Conservation (phyloP, 2,888 invertebrate species). For the Ennomos erosarius region DNA sequence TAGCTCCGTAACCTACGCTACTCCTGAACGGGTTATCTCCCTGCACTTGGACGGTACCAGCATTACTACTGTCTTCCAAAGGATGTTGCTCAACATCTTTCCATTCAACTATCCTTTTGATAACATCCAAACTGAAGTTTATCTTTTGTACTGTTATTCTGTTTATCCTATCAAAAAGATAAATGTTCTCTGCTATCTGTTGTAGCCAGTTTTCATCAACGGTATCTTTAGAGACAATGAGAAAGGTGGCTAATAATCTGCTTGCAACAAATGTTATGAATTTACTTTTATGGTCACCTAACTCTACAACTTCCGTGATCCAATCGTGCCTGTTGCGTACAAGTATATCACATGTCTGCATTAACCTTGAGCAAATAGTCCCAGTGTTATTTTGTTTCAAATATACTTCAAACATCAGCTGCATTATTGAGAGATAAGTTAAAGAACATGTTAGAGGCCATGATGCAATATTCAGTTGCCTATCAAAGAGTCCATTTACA, state of each 20-base stretch:
- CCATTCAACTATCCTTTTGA: slow-evolving; percentile 95
- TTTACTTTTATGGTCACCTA: slow-evolving; percentile 91
- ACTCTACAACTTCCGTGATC: slow-evolving; percentile 92
- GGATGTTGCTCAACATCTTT: slow-evolving; percentile 93
- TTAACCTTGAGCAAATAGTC: slow-evolving; percentile 92
- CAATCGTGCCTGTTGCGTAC: slow-evolving; percentile 93
- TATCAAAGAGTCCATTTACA: slow-evolving; percentile 89
- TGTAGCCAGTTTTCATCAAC: slow-evolving; percentile 93
- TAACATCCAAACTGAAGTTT: slow-evolving; percentile 93
- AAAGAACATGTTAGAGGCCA: slow-evolving; percentile 84
- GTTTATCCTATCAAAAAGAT: slow-evolving; percentile 87
- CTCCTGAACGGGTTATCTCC: slow-evolving; percentile 78
- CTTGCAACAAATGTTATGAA: slow-evolving; percentile 93
- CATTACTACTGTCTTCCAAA: slow-evolving; percentile 87
- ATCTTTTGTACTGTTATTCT: slow-evolving; percentile 90
- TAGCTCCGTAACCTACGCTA: slow-evolving; percentile 64
- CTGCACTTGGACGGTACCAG: slow-evolving; percentile 68
- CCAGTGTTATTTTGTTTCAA: slow-evolving; percentile 93
- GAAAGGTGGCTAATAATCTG: slow-evolving; percentile 92
- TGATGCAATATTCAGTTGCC: slow-evolving; percentile 79
- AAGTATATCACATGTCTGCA: slow-evolving; percentile 91
- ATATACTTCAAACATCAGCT: slow-evolving; percentile 93
- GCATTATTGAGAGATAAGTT: slow-evolving; percentile 93
- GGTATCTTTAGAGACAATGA: slow-evolving; percentile 93
- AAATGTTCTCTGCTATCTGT: slow-evolving; percentile 90